Evolutionary conservation across 2,888 invertebrate species (phyloP), one percentile per base, ranked within the genome.

Genomic region (Zhengitettix transpicula): DNA sequence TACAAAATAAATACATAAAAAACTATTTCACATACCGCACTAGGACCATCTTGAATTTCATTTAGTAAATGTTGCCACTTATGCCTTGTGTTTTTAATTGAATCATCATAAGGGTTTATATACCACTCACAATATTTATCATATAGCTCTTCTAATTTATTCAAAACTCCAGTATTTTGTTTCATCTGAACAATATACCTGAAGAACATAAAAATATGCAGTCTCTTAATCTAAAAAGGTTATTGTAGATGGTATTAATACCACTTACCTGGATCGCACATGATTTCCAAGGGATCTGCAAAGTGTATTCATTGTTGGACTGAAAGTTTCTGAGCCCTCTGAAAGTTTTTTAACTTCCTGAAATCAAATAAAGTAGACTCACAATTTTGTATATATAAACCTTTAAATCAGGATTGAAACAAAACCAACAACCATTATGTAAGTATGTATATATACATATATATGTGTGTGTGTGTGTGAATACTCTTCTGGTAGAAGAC

Each of bases 271-370:
- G 40, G 14, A 17, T 40, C 9, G 11, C 40, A 40, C 17, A 71
- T 81, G 81, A 9, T 73, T 71, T 7, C 91, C 92, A 9, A 92
- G 71, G 40, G 82, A 79, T 61, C 77, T 74, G 65, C 85, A 82
- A 57, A 92, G 71, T 60, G 79, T 71, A 57, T 76, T 75, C 1
- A 86, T 77, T 0, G 84, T 80, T 0, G 85, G 85, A 70, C 89
- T 89, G 71, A 83, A 89, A 0, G 84, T 83, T 70, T 89, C 89
- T 0, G 89, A 90, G 9, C 87, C 87, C 67, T 84, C 82, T 0
- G 85, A 84, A 12, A 90, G 69, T 66, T 79, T 82, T 66, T 78
- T 80, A 10, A 89, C 78, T 72, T 90, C 89, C 60, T 80, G 76
- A 66, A 87, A 74, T 40, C 41, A 62, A 15, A 15, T 28, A 28